phyloP scores from a whole-genome alignment of 1,140 invertebrate genomes.

The Trichogramma pretiosum region DNA sequence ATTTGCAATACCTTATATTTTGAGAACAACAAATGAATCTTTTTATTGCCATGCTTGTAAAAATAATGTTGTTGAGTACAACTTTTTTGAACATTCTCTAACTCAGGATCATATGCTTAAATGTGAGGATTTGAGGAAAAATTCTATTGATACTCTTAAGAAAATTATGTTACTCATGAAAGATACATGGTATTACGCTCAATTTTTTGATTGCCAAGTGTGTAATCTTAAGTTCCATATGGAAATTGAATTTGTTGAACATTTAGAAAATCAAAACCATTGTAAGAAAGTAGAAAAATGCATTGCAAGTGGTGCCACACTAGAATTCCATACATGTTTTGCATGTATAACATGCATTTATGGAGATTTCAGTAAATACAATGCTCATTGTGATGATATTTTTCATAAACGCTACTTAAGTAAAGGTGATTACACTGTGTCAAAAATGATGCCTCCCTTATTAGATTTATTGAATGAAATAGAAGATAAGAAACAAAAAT shows the following conservation, averaged over 20 bases:
- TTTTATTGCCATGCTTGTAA: slow-evolving; percentile 11
- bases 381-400: slow-evolving; percentile 17
- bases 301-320: background rate
- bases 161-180: slow-evolving; percentile 5
- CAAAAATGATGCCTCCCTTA: slow-evolving; percentile 13
- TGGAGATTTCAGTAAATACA: slow-evolving; percentile 15
- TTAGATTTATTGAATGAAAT: slow-evolving; percentile 15
- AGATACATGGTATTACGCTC: slow-evolving; percentile 21
- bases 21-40: background rate
- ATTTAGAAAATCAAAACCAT: slow-evolving; percentile 19
- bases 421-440: slow-evolving; percentile 10
- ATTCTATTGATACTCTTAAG: background rate
- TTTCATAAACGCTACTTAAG: slow-evolving; percentile 19
- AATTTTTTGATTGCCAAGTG: slow-evolving; percentile 19
- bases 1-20: slow-evolving; percentile 10
- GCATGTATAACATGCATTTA: slow-evolving; percentile 24
- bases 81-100: slow-evolving; percentile 1
- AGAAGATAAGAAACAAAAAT: slow-evolving; percentile 10
- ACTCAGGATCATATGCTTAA: background rate
- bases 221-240: slow-evolving; percentile 9
- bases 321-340: slow-evolving; percentile 23
- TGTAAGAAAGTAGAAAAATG: background rate
- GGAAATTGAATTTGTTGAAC: slow-evolving; percentile 20
- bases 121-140: background rate
- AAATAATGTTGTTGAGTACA: background rate